Conservation (phyloP, 2,888 invertebrate genomes). For the Synergus laeviventris region DNA sequence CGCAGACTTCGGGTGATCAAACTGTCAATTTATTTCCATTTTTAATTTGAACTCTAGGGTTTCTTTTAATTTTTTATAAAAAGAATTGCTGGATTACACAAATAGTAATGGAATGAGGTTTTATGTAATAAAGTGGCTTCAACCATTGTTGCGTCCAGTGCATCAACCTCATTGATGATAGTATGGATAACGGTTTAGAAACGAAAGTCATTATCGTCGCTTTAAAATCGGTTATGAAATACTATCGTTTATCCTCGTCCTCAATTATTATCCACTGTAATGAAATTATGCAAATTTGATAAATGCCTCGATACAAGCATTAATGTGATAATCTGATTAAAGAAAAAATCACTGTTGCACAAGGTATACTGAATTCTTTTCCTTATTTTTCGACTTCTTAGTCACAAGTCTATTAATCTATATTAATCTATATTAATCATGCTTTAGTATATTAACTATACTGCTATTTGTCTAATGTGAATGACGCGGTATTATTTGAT, state of each 20-base stretch:
- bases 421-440: not conserved
- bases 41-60: not conserved
- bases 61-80: not conserved
- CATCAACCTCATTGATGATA: slow-evolving; percentile 32
- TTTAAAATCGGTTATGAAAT: slow-evolving; percentile 30
- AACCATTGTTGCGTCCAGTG: slow-evolving; percentile 14
- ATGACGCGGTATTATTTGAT: not conserved
- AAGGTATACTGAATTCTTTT: slow-evolving; percentile 7
- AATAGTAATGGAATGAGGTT: not conserved
- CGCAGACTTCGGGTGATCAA: no score
- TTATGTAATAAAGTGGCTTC: slow-evolving; percentile 35
- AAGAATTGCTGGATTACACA: not conserved
- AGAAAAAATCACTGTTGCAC: not conserved
- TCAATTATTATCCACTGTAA: slow-evolving; percentile 11
- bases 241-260: slow-evolving; percentile 19
- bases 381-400: not conserved
- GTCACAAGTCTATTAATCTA: not conserved
- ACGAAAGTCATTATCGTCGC: slow-evolving; percentile 27
- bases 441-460: no score
- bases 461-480: not conserved
- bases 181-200: slow-evolving; percentile 23
- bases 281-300: slow-evolving; percentile 26
- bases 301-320: not conserved
- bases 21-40: no score
- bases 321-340: slow-evolving; percentile 5